These are phyloP conservation scores for Conger conger DNA, from an alignment of 2,113 vertebrate genomes.

Conservation along the genomic window DNA sequence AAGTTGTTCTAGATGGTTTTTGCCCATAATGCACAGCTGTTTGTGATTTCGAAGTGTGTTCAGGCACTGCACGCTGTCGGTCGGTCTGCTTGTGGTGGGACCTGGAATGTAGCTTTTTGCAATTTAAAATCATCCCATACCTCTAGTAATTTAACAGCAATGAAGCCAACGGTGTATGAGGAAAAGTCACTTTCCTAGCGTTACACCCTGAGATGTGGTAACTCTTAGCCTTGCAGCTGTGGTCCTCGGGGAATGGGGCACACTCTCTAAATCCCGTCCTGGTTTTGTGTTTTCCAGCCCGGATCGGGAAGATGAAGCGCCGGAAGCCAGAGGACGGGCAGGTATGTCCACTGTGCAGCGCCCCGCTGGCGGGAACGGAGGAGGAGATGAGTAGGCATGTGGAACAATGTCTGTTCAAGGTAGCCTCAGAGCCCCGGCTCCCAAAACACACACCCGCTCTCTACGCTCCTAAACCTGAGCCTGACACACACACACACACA, in stretches of 20 bases:
- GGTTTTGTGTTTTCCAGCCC: slow-evolving; percentile 73
- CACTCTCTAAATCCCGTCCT: neutral
- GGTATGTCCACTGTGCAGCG: slow-evolving; percentile 99
- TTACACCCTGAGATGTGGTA: neutral
- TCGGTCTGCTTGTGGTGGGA: too few relatives aligned
- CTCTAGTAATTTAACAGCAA: too few relatives aligned
- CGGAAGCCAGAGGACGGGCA: slow-evolving; percentile 99
- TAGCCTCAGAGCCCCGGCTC: slow-evolving; percentile 69
- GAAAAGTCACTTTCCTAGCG: too few relatives aligned
- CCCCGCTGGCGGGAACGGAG: slow-evolving; percentile 96
- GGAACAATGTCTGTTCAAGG: slow-evolving; percentile 99
- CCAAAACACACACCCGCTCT: neutral
- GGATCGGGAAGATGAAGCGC: slow-evolving; percentile 99
- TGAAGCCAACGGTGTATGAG: too few relatives aligned
- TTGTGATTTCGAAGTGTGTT: neutral
- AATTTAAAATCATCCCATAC: too few relatives aligned
- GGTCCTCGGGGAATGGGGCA: neutral
- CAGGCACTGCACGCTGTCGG: too few relatives aligned
- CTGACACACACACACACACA: neutral
- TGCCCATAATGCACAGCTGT: neutral
- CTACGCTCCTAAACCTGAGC: neutral
- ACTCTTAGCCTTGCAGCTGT: neutral
- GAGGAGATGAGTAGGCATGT: slow-evolving; percentile 99
- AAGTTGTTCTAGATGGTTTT: too few relatives aligned
- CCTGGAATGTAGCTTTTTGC: too few relatives aligned